phyloP scores from a whole-genome alignment of 2,113 vertebrate genomes.

The Microtus montanus region DNA sequence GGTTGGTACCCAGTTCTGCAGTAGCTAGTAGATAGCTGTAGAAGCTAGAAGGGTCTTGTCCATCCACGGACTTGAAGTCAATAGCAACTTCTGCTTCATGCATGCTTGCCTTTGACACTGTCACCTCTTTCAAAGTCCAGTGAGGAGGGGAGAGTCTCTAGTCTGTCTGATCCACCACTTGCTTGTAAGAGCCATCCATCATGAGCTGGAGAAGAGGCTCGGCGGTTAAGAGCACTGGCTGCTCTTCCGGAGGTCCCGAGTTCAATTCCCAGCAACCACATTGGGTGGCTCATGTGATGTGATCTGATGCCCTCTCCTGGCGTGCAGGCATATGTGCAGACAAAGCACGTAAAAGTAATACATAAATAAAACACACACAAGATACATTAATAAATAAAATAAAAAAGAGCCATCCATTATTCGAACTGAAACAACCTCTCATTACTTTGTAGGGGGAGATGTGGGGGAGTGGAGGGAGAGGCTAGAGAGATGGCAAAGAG shows the following conservation, averaged over 20 bases:
- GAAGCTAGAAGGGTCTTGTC: neutral
- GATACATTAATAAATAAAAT: no score
- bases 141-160: neutral
- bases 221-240: neutral
- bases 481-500: neutral
- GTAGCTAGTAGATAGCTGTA: neutral
- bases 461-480: neutral
- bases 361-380: neutral
- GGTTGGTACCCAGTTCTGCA: neutral
- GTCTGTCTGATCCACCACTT: neutral
- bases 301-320: neutral
- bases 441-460: neutral
- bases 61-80: neutral
- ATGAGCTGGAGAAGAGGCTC: neutral
- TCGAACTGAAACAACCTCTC: neutral
- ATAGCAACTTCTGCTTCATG: neutral
- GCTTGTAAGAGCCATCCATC: neutral
- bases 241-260: neutral
- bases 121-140: neutral
- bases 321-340: neutral
- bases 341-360: neutral
- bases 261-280: neutral
- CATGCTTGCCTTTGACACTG: no score
- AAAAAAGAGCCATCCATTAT: neutral
- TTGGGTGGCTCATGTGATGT: neutral